Evolutionary conservation across 2,888 invertebrate species (phyloP), one percentile per base, ranked within the genome.

Genomic region (Ennomos fuscantarius): DNA sequence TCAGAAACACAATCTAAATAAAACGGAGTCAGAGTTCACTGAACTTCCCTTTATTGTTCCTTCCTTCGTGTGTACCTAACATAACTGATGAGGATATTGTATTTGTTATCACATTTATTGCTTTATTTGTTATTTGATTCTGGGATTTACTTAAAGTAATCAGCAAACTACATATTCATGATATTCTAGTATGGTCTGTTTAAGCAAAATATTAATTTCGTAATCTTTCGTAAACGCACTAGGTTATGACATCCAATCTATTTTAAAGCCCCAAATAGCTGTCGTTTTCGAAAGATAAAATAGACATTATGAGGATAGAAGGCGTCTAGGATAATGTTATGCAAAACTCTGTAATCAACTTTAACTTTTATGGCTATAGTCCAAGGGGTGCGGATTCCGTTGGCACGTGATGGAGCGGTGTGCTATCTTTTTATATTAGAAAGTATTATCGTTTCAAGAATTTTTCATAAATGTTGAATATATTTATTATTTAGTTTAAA

Each of bases 311-410:
- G 24, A 24, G 24, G 24, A 24, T 24, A 24, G 54, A 12, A 24
- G 46, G 42, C 45, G 55, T 50, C 44, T 56, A 53, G 60, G 55
- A 62, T 62, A 66, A 64, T 57, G 59, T 56, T 64, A 66, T 66
- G 64, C 60, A 62, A 66, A 66, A 66, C 56, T 63, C 51, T 32
- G 60, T 59, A 63, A 66, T 66, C 66, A 66, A 66, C 62, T 64
- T 56, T 60, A 58, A 58, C 53, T 54, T 56, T 45, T 56, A 65
- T 65, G 62, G 65, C 65, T 62, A 46, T 50, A 53, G 45, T 62
- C 65, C 62, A 65, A 57, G 51, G 55, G 49, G 39, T 40, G 34
- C 33, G 39, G 50, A 65, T 58, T 62, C 53, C 53, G 58, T 58
- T 62, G 47, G 62, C 62, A 51, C 46, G 55, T 44, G 15, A 44